Evolutionary conservation across 2,113 vertebrate species (phyloP), one percentile per base, ranked within the genome.

Genomic region (Osmerus mordax): DNA sequence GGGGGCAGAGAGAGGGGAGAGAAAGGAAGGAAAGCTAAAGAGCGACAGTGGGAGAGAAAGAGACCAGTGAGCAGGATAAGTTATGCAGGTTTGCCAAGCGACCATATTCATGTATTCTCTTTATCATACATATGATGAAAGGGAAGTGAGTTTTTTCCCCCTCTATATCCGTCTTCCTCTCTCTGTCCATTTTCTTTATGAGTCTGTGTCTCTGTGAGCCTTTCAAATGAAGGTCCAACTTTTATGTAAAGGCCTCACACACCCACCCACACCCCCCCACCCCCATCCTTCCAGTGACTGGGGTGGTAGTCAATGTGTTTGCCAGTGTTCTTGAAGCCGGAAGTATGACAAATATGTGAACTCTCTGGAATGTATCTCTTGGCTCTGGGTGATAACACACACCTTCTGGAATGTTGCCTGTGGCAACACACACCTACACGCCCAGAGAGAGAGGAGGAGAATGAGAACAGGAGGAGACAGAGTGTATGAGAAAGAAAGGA

Each of bases 71-170:
- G 76, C 77, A 75, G 86, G 83, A 86, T 83, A 77, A 83, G 58
- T 82, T 78, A 87, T 87, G 82, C 86, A 84, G 72, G 60, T 72
- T 73, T 83, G 74, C 74, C 77, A 72, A 71, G 18, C 64, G 28
- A 81, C 76, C 61, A 76, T 69, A 66, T 84, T 83, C 81, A 86
- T 87, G 83, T 79, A 78, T 77, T 80, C 79, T 78, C 74, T 87
- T 85, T 82, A 78, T 87, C 82, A 72, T 72, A 55, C 59, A 67
- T 67, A 6, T 76, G 81, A 88, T 78, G 82, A 84, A 84, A 73
- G 76, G 74, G 76, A 65, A 47, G 72, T 36, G 63, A 76, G 32
- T 74, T 73, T 76, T 70, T 58, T 72, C 60, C 32, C 54, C 32
- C 54, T 54, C 58, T 56, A 23, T 65, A 62, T 74, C 70, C 77